phyloP scores from a whole-genome alignment of 2,888 invertebrate species.

The Caenorhabditis macrosperma region DNA sequence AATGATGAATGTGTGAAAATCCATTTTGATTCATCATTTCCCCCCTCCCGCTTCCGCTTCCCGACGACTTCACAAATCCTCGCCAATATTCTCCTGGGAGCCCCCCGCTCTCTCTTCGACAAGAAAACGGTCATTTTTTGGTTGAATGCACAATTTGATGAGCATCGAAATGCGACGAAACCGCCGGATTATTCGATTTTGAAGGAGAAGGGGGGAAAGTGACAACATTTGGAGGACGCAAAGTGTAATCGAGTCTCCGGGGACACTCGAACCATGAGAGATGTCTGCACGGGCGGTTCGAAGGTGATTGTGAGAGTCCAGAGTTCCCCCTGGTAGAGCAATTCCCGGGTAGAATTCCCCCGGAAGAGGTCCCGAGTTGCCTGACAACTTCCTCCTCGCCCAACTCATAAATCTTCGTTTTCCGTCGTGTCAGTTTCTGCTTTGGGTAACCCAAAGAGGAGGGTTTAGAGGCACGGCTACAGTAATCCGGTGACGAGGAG shows the following conservation, averaged over 20 bases:
- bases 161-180: too few species aligned
- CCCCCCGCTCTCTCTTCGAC: neutral
- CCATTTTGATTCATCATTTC: constrained; percentile 37
- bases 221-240: constrained; percentile 11
- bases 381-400: constrained; percentile 7
- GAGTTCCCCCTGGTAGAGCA: too few species aligned
- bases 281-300: too few species aligned
- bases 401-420: constrained; percentile 51
- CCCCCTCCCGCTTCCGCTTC: too few species aligned
- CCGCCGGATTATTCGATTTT: constrained; percentile 37
- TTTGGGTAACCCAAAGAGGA: neutral
- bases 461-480: neutral
- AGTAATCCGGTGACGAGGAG: neutral
- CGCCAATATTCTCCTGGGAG: neutral
- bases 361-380: constrained; percentile 5
- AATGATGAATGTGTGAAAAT: constrained; percentile 47
- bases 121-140: constrained; percentile 13
- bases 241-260: too few species aligned
- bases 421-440: constrained; percentile 1
- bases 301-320: too few species aligned
- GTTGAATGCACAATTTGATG: constrained; percentile 25
- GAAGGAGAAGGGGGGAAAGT: too few species aligned
- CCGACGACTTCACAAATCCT: constrained; percentile 3
- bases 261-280: too few species aligned
- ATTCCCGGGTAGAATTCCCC: too few species aligned